phyloP scores from a whole-genome alignment of 2,888 invertebrate genomes.

The Leptinotarsa tumamoca region DNA sequence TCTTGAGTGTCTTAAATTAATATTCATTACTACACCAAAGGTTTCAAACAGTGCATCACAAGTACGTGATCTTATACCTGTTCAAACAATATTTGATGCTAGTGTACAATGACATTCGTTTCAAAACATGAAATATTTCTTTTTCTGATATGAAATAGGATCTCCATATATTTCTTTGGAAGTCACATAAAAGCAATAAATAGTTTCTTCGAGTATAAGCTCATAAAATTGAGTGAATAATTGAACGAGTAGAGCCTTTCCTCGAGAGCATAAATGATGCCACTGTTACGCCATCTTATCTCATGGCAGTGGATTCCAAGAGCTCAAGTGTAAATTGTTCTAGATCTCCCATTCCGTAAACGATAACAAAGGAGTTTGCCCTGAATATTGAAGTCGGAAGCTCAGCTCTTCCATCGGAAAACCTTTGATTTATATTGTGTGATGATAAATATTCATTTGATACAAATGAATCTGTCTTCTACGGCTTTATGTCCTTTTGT shows the following conservation, averaged over 20 bases:
- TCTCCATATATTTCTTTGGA: too few species aligned
- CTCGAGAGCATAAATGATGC: not conserved
- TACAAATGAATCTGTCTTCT: not conserved
- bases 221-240: too few species aligned
- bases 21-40: too few species aligned
- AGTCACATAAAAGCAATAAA: too few species aligned
- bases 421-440: slow-evolving; percentile 8
- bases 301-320: not conserved
- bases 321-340: not conserved
- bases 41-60: too few species aligned
- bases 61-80: too few species aligned
- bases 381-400: not conserved
- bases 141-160: too few species aligned
- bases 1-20: too few species aligned
- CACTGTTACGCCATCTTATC: not conserved
- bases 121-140: too few species aligned
- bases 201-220: too few species aligned
- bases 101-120: too few species aligned
- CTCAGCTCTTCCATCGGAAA: not conserved
- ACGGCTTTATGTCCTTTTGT: not conserved
- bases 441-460: not conserved
- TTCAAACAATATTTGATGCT: too few species aligned
- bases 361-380: not conserved
- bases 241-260: not conserved
- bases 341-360: not conserved